Base-by-base conservation (phyloP, 1,140 invertebrate species). In the Cheumatopsyche charites region DNA sequence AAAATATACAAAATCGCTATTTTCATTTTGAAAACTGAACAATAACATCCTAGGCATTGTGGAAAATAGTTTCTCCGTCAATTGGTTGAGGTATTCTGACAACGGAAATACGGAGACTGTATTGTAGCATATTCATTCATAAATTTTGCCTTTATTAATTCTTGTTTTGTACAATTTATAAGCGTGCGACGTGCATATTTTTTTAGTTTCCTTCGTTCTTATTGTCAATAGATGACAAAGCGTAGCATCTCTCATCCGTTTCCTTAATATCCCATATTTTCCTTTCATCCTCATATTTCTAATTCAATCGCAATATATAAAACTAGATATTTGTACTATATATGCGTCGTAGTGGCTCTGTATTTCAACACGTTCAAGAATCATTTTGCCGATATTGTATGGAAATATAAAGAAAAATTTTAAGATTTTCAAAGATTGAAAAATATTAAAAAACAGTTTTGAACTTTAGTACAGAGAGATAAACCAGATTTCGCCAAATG, bases 111-210 rank as follows among this genome's bases (percentile, higher is more conserved):
- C 21, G 41, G 41, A 19, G 43, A 47, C 36, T 43, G n/a, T n/a
- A 66, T 66, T 66, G 63, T 66, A 21, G 21, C 17, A 2, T 45
- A 13, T 66, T 66, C 63, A 45, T 66, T 66, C 63, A 66, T 25
- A n/a, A 13, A 66, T 45, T 47, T 66, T 21, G 19, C 43, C 41
- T n/a, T 43, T 43, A 66, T 66, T 66, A 26, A 19, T 43, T 63
- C 36, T 63, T 63, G n/a, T 42, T 49, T 13, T 13, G 45, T 49
- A 36, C 3, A 36, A 36, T 36, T 36, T 9, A 4, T 36, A 36
- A 4, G 29, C 29, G 29, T 36, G 29, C 9, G 29, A n/a, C n/a
- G n/a, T n/a, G n/a, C n/a, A n/a, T n/a, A n/a, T 36, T 36, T 9
- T 9, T 58, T 58, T 9, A 11, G 23, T 25, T 26, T 3, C n/a